A percentile compares a stretch with the other conserved stretches of the same genome.
phyloP scores from a whole-genome alignment of 1,140 invertebrate genomes.

The Calliphora vicina region DNA sequence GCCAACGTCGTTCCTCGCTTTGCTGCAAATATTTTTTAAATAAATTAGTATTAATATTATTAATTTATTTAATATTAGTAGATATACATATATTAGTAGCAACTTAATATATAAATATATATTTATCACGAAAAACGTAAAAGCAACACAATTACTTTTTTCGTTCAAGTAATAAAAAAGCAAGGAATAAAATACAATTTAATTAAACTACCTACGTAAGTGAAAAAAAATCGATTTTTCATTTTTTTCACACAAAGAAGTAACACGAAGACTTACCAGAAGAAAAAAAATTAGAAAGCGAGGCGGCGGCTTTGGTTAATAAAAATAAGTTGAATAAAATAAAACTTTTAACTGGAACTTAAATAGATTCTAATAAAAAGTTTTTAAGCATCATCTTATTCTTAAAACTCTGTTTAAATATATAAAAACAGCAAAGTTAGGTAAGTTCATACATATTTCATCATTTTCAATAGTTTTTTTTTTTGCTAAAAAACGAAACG shows the following conservation, averaged over 20 bases:
- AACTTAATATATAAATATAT: slow-evolving; percentile 19
- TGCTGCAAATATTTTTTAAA: slow-evolving; percentile 30
- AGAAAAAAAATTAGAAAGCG: slow-evolving; percentile 22
- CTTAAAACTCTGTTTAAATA: neutral
- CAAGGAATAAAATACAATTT: slow-evolving; percentile 15
- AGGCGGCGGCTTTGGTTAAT: slow-evolving; percentile 26
- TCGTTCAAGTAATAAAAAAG: slow-evolving; percentile 12
- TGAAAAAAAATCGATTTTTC: slow-evolving; percentile 30
- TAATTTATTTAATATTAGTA: slow-evolving; percentile 28
- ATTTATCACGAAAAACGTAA: slow-evolving; percentile 23
- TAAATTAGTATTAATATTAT: slow-evolving; percentile 29
- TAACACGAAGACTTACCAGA: neutral
- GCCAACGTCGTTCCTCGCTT: slow-evolving; percentile 34
- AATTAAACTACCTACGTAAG: neutral
- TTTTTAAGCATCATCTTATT: neutral
- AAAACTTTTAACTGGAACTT: slow-evolving; percentile 14
- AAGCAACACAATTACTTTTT: slow-evolving; percentile 5
- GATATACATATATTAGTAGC: slow-evolving; percentile 18
- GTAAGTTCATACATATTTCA: slow-evolving; percentile 14
- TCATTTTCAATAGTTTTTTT: slow-evolving; percentile 5
- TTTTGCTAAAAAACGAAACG: neutral
- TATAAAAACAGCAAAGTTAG: neutral
- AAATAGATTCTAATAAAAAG: slow-evolving; percentile 15
- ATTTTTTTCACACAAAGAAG: slow-evolving; percentile 24
- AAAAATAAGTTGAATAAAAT: slow-evolving; percentile 24